Base-by-base conservation (phyloP, 2,888 invertebrate species). In the Galerucella calmariensis region DNA sequence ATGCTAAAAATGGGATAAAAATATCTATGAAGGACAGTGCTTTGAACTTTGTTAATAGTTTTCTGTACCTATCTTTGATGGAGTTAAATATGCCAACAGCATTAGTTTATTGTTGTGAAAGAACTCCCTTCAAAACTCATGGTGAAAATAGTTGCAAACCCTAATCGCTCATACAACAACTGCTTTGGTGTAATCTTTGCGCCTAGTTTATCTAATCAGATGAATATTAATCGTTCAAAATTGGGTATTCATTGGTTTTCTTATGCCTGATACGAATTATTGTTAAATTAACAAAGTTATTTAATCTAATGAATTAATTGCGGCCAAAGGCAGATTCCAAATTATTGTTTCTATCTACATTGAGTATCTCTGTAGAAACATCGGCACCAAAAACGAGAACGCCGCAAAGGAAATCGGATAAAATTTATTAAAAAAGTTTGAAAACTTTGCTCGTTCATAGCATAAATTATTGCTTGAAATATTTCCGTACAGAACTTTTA, bases 401-500 rank as follows among this genome's bases (percentile, higher is more conserved):
- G 66, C 20, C 46, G 66, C 66, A 67, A 70, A 75, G 75, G 66
- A 69, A 74, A 74, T 75, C 72, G 72, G 75, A 73, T 67, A 63
- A 77, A 80, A 80, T 80, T 80, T 80, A 80, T 80, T 80, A 80
- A 80, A 80, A 78, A 80, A 80, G 80, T 80, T 80, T 78, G 27
- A 46, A 71, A 78, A 75, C 70, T 73, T 76, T 76, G 75, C 72
- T 73, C 77, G 77, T 78, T 78, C 72, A 56, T 41, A 67, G 73
- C 67, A 75, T 75, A 75, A 75, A 75, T 75, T 73, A 75, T 75
- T 75, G 75, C 72, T 73, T 59, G 67, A 70, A 75, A 75, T 73
- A 75, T 75, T 75, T 73, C 70, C 73, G 70, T 63, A 53, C 56
- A 41, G 63, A 75, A 73, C 69, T 69, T 67, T 70, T 58, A 59